Evolutionary conservation across 2,797 vertebrate species (phyloP).

Genomic region (Clarias fuscus): DNA sequence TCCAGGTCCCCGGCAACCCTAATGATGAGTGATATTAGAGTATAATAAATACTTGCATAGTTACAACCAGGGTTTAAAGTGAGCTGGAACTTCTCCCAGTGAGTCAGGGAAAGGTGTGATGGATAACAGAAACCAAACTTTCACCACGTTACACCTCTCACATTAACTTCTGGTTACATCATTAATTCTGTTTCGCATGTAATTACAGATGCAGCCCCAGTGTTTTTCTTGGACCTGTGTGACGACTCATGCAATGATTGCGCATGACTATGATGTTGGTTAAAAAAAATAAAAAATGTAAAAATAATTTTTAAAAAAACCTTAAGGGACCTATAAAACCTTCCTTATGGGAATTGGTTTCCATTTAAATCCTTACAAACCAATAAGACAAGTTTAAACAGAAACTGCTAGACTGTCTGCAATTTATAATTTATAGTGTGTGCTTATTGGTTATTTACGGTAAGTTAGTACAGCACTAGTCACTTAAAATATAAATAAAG

Average conservation of each 20-base stretch:
- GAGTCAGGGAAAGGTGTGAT: not conserved
- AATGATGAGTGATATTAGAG: no score
- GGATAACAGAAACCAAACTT: not conserved
- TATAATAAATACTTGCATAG: not conserved
- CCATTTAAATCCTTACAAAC: slow-evolving; percentile 2
- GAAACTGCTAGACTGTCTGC: not conserved
- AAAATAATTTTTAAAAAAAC: no score
- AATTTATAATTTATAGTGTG: not conserved
- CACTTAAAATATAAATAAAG: not conserved
- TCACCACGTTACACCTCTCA: not conserved
- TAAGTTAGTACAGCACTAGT: not conserved
- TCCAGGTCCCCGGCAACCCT: no score
- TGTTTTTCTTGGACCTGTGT: slow-evolving; percentile 16
- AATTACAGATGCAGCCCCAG: not conserved
- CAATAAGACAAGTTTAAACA: not conserved
- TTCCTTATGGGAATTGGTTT: not conserved
- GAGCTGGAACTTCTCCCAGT: not conserved
- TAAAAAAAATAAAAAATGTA: no score
- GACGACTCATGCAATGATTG: not conserved
- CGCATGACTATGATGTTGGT: not conserved
- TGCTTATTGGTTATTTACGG: not conserved
- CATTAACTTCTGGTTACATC: not conserved
- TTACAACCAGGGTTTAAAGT: not conserved
- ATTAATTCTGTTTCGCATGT: not conserved
- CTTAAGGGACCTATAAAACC: no score